Evolutionary conservation across 2,888 invertebrate genomes (phyloP).

Genomic region (Epinotia ramella): DNA sequence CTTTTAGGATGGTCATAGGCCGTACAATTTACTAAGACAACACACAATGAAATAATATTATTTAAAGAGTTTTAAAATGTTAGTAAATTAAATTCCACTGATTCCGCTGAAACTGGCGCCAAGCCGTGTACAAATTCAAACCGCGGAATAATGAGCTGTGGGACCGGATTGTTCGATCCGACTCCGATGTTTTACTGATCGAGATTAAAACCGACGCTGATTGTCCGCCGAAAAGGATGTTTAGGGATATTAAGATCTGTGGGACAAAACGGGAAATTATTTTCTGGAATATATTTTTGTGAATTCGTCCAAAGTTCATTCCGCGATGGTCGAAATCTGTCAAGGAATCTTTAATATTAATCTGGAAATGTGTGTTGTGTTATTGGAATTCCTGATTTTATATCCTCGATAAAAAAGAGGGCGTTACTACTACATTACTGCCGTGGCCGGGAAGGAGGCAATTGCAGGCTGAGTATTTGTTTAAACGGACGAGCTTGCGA

Average conservation of each 20-base stretch:
- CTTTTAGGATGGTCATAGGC: too few relatives aligned
- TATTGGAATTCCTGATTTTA: neutral
- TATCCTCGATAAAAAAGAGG: too few relatives aligned
- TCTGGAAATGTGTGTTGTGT: neutral
- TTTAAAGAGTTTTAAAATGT: too few relatives aligned
- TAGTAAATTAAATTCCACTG: too few relatives aligned
- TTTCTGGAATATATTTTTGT: neutral
- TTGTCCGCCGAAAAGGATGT: constrained; percentile 17
- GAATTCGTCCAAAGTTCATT: neutral
- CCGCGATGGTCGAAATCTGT: neutral
- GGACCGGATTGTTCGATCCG: constrained; percentile 48
- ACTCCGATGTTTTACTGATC: constrained; percentile 53
- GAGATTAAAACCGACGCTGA: constrained; percentile 48
- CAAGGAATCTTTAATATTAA: neutral
- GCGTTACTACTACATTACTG: too few relatives aligned
- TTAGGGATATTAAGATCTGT: constrained; percentile 1
- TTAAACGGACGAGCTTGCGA: too few relatives aligned
- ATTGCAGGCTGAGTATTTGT: too few relatives aligned
- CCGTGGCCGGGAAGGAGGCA: too few relatives aligned
- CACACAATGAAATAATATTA: too few relatives aligned
- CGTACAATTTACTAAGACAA: too few relatives aligned
- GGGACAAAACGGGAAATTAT: neutral
- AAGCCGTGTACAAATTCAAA: constrained; percentile 50
- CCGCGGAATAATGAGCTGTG: constrained; percentile 53
- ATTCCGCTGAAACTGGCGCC: constrained; percentile 2